Evolutionary conservation across 2,113 vertebrate genomes (phyloP), one percentile per base, ranked within the genome.

Genomic region (Sinocyclocheilus grahami): DNA sequence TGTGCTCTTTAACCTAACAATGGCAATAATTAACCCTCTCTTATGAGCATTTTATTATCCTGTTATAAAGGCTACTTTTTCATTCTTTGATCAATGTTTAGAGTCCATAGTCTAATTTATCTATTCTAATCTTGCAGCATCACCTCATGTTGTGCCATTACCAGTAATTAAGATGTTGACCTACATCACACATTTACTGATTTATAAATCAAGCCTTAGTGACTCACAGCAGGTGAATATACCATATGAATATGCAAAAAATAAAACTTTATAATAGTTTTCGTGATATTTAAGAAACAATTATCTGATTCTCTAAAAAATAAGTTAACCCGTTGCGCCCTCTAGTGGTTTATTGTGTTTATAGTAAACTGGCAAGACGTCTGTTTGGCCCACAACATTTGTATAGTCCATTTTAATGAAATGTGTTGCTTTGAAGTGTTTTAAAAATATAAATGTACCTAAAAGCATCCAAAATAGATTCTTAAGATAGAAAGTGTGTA

Each of bases 11-110:
- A 79, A 62, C 84, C 81, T 65, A 60, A 76, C 72, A 84, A 72
- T 46, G 55, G 62, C 77, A 86, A 87, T 90, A 85, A 90, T 87
- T 82, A 90, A 90, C 89, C 78, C 48, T 84, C 46, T 24, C 3
- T 86, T 88, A 79, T 89, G 71, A 86, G 90, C 53, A 86, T 90
- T 94, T 93, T 92, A 92, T 89, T 89, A 87, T 84, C 79, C 75
- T 89, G 87, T 87, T n/a, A 65, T 86, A 87, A 85, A 83, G 69
- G 37, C 12, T 71, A 1, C 9, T 62, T 62, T 79, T 74, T 71
- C 16, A 46, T 83, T 89, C 53, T 16, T 51, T 81, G 85, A 84
- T 83, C 82, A 82, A 81, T 87, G 85, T 79, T 86, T 81, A 86
- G 86, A 88, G 88, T 89, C 82, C 88, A 87, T 60, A 83, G 83